Conservation (phyloP, 2,888 invertebrate species). For the Scotopteryx bipunctaria region DNA sequence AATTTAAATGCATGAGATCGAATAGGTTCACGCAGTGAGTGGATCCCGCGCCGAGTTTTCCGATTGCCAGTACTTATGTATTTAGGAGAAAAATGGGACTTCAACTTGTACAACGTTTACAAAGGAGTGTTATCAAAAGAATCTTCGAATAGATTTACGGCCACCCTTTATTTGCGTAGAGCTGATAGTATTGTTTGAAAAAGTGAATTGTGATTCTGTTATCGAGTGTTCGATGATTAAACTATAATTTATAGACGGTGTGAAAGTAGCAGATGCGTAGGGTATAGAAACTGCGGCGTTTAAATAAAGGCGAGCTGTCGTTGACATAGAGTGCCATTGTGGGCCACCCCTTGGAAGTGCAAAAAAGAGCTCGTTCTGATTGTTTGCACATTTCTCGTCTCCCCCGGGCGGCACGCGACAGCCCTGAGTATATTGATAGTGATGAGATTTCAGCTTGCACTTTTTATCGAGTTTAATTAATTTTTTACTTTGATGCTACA, state of each 20-base stretch:
- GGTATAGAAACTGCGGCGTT: conserved; percentile 59
- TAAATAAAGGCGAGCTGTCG: conserved; percentile 66
- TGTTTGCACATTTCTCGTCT: conserved; percentile 79
- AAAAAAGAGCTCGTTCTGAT: conserved; percentile 76
- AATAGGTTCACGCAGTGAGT: conserved; percentile 73
- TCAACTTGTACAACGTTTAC: conserved; percentile 55
- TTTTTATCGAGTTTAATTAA: conserved; percentile 28
- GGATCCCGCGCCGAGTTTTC: conserved; percentile 64
- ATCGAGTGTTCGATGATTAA: conserved; percentile 43
- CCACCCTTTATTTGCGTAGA: conserved; percentile 45
- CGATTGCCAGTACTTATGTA: conserved; percentile 76
- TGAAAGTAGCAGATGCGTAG: conserved; percentile 73
- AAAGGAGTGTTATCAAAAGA: conserved; percentile 62
- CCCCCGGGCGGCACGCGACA: conserved; percentile 53
- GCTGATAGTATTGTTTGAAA: conserved; percentile 43
- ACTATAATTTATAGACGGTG: conserved; percentile 58
- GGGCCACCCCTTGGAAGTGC: conserved; percentile 56
- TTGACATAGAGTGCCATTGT: conserved; percentile 75
- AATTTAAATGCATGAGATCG: conserved; percentile 83
- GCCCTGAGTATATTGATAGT: conserved; percentile 40
- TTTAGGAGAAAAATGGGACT: conserved; percentile 70
- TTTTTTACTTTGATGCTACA: not conserved
- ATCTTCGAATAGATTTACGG: conserved; percentile 58
- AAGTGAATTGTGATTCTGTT: conserved; percentile 41
- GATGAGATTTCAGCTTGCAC: conserved; percentile 32